Conservation (phyloP, 2,888 invertebrate species). For the Eupithecia pulchellata region DNA sequence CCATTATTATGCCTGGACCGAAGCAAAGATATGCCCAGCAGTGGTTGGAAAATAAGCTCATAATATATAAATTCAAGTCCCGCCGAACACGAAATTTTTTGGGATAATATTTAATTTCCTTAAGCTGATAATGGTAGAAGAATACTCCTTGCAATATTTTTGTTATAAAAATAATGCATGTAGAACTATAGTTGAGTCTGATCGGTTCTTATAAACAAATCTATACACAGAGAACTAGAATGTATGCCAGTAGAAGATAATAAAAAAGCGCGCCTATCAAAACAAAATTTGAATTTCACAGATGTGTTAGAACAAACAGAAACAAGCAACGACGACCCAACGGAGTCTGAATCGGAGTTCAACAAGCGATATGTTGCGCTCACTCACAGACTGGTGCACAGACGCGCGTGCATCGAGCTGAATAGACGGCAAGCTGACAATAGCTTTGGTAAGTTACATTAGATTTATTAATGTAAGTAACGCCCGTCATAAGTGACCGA, state of each 20-base stretch:
- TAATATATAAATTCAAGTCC: too few species aligned
- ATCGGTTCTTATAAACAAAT: neutral
- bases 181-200: neutral
- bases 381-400: constrained; percentile 94
- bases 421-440: constrained; percentile 93
- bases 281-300: constrained; percentile 40
- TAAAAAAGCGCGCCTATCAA: neutral
- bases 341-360: constrained; percentile 94
- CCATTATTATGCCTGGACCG: neutral
- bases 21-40: neutral
- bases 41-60: neutral
- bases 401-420: constrained; percentile 95
- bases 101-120: too few species aligned
- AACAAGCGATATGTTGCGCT: constrained; percentile 93
- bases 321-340: constrained; percentile 71
- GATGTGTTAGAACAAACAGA: constrained; percentile 65
- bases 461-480: too few species aligned
- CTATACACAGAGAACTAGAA: neutral
- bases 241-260: neutral
- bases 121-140: too few species aligned
- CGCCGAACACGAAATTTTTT: too few species aligned
- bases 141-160: too few species aligned
- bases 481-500: too few species aligned
- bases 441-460: constrained; percentile 90
- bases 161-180: too few species aligned